Evolutionary conservation across 2,797 vertebrate genomes (phyloP).

Genomic region (Siniperca obscura): DNA sequence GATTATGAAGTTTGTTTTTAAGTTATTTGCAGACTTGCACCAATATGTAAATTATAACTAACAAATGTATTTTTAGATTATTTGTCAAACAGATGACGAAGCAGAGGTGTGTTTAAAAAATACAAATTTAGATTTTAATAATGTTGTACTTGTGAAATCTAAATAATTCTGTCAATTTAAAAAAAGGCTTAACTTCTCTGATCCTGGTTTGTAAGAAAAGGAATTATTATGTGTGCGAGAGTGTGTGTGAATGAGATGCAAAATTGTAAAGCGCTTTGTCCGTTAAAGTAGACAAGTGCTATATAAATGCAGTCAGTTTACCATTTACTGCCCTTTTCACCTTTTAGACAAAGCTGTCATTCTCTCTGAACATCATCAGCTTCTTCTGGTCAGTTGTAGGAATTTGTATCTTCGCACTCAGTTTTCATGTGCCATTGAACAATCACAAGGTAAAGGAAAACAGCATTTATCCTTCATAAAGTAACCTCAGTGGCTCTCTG

Average conservation of each 20-base stretch:
- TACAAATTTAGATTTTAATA: background rate
- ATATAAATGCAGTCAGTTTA: too few relatives aligned
- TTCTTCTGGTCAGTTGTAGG: conserved; percentile 72
- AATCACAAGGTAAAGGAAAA: background rate
- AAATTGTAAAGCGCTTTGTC: too few relatives aligned
- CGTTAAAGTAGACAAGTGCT: too few relatives aligned
- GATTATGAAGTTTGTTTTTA: background rate
- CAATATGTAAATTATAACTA: background rate
- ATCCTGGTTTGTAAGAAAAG: background rate
- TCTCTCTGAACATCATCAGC: conserved; percentile 81
- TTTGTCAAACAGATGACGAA: background rate
- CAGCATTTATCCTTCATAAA: rapidly evolving
- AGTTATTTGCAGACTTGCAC: background rate
- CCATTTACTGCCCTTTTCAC: background rate
- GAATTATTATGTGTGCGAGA: background rate
- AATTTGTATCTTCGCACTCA: rapidly evolving
- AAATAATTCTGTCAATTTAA: background rate
- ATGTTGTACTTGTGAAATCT: background rate
- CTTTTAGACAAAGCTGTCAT: conserved; percentile 80
- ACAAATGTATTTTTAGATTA: background rate
- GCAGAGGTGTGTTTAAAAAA: background rate
- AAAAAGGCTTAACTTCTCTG: background rate
- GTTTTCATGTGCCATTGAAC: rapidly evolving
- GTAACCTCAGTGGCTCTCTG: background rate
- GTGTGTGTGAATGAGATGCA: too few relatives aligned